Base-by-base conservation (phyloP, 2,888 invertebrate species). In the Cephalotes varians region DNA sequence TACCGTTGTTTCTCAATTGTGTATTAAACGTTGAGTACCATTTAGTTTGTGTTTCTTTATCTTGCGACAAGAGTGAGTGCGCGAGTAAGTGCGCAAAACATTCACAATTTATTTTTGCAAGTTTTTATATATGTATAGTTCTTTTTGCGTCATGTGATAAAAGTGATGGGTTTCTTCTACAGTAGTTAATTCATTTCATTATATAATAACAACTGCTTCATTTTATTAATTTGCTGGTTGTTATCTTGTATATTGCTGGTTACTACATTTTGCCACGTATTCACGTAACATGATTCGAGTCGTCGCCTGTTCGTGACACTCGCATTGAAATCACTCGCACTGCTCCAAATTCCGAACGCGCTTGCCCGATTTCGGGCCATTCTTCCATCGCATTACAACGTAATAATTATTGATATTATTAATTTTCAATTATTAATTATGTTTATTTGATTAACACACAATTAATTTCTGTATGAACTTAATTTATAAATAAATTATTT, bases 271-370 rank as follows among this genome's bases (percentile, higher is more conserved):
- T 15, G 5, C 18, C n/a, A 21, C 44, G 37, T 34, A 51, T 65
- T 51, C 54, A 15, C 15, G 44, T 69, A 15, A 40, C 31, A 44
- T 25, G 40, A 51, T n/a, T 51, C 51, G 15, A 21, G 15, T 76
- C 25, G 25, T 25, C 67, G 71, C 44, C 56, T 56, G 31, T 25
- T 54, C 40, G 28, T 51, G n/a, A 40, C 28, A 40, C 58, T n/a
- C 51, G 69, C 76, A 10, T 76, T 76, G 69, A 76, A 76, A 54
- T 76, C 76, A 76, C 76, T 51, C 76, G 28, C 25, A 37, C 37
- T 64, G 49, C 15, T 10, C 25, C n/a, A 34, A 47, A 51, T 74
- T 65, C 37, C 25, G 1, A 28, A 5, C 25, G 49, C 37, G 28
- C 7, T 65, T 25, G 34, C 47, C 18, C 6, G 10, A 37, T 72